Base-by-base conservation (phyloP, 2,113 vertebrate genomes). In the Shinisaurus crocodilurus region DNA sequence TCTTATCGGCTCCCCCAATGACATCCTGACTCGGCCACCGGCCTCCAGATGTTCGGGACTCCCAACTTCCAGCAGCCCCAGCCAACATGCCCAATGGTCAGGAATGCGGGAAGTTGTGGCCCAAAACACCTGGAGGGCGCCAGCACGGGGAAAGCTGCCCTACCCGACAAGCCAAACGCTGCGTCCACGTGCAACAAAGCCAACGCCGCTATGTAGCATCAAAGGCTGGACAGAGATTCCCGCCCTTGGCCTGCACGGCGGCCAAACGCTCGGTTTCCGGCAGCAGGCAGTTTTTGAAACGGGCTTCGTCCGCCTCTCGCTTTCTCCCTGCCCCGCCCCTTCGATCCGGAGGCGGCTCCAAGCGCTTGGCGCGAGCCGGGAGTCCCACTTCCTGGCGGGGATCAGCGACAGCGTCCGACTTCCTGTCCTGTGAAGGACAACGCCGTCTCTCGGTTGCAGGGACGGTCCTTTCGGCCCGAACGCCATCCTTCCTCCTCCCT, bases 401-500 rank as follows among this genome's bases (percentile, higher is more conserved):
- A 65, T 3, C 57, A 57, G 93, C 84, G 80, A 88, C 80, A 87
- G 70, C 87, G 10, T 45, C 77, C 86, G 50, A 67, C n/a, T n/a
- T 93, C 90, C 87, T n/a, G 25, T 67, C 79, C 83, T 54, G 65
- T 81, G 2, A 88, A 60, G 75, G 90, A 91, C 37, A 93, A 54
- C 88, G 83, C 63, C 83, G 91, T 60, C 80, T 43, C 57, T 15
- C 12, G 16, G 70, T 82, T 34, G 65, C 34, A 91, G 72, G 70
- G 69, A 32, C 34, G 0, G 9, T 76, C 81, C 90, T 63, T 18
- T 83, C 77, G 69, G 50, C 82, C 86, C 76, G 70, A 18, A n/a
- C 90, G 69, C 93, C 82, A 88, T 15, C 37, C 25, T 2, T 90
- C 91, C 79, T 81, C 91, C 82, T 85, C 80, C 89, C 85, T 85